Conservation (phyloP, 2,888 invertebrate species). For the Plusia festucae region DNA sequence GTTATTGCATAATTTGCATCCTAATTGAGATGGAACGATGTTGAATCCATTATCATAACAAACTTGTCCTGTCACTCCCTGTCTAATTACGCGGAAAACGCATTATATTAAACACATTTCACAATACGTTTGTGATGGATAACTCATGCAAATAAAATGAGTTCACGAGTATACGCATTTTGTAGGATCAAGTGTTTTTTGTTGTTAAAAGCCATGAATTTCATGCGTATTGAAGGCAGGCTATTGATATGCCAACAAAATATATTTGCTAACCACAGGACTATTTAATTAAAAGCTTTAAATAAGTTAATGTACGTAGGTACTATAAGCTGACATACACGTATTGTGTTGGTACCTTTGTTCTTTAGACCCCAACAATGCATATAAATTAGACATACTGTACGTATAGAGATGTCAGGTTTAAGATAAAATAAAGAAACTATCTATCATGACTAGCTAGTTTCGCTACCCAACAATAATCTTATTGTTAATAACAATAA, state of each 20-base stretch:
- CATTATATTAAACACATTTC: slow-evolving; percentile 12
- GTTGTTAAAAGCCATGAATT: no score
- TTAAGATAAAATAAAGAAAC: neutral
- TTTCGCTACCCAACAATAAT: neutral
- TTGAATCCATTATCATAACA: slow-evolving; percentile 23
- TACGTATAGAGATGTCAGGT: neutral
- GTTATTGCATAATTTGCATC: slow-evolving; percentile 11
- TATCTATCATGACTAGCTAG: slow-evolving; percentile 2
- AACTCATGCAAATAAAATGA: neutral
- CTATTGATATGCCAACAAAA: neutral
- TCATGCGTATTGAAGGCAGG: no score
- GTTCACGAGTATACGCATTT: neutral
- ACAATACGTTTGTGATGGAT: slow-evolving; percentile 7
- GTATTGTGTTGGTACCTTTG: slow-evolving; percentile 10
- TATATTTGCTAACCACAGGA: neutral
- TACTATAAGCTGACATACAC: slow-evolving; percentile 19
- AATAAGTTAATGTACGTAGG: slow-evolving; percentile 3
- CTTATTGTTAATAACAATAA: neutral
- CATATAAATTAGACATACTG: slow-evolving; percentile 7
- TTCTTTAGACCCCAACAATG: slow-evolving; percentile 19
- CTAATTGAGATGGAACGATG: slow-evolving; percentile 18
- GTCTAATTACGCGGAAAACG: slow-evolving; percentile 12
- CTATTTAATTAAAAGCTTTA: neutral
- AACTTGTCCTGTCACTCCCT: slow-evolving; percentile 11
- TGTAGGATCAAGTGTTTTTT: neutral